Evolutionary conservation across 2,888 invertebrate genomes (phyloP), one percentile per base, ranked within the genome.

Genomic region (Cheiracanthium punctorium): DNA sequence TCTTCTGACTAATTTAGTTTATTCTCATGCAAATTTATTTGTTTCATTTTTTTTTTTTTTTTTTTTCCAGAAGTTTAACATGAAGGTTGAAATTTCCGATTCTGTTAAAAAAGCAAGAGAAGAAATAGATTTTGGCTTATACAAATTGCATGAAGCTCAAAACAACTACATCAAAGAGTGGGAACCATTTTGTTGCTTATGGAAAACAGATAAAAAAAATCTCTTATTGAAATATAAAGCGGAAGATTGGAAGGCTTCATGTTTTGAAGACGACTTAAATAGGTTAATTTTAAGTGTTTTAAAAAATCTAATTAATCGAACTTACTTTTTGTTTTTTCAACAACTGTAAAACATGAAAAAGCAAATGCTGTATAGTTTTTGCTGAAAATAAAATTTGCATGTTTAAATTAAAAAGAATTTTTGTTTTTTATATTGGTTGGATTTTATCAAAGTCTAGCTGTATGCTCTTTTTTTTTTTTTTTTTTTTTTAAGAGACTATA

Each of bases 61-160:
- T 29, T 79, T 52, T 73, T 4, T 58, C 8, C n/a, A 84, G 72
- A 33, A 70, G 29, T 84, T 84, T 30, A 8, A 28, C 4, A 48
- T 41, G 8, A 72, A 20, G 1, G 17, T 79, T 32, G 48, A 48
- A 41, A 71, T 32, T 29, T 74, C 84, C 17, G 7, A 69, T 37
- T 14, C 1, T 0, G 37, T 84, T 28, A 69, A 64, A 43, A 43
- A 74, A 79, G 28, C 79, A 48, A 79, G 74, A 41, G 43, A 84
- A 43, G 79, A 84, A 37, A 84, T 84, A 20, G 79, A 84, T 41
- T 69, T 30, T 69, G 84, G 84, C 2, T 52, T 84, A n/a, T 79
- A 41, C 67, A 72, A 32, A 30, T 30, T 84, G 1, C 52, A 77
- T 69, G 58, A 69, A 69, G 69, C 74, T 24, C 73, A 84, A 37